Base-by-base conservation (phyloP, 2,888 invertebrate genomes). In the Antheraea yamamai region DNA sequence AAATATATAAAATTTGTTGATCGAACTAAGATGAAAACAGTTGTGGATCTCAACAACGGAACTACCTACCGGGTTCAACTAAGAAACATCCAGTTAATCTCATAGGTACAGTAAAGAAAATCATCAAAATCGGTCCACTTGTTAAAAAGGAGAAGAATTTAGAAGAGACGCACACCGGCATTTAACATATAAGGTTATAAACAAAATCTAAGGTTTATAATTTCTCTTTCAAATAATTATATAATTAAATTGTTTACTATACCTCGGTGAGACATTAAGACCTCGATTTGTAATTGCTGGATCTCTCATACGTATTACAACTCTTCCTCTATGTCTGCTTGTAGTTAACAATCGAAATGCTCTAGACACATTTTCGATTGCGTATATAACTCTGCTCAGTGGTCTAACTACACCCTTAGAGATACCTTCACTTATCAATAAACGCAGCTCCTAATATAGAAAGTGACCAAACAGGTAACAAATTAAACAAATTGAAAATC, bases 381-480 rank as follows among this genome's bases (percentile, higher is more conserved):
- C 85, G 84, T 97, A 98, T 8, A 96, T 92, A 0, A 96, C 96
- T 30, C 96, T 92, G 7, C 91, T 92, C 0, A 98, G 91, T 0
- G 98, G 98, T 82, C 95, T 95, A 0, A 98, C 96, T 4, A 95
- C 95, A 3, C 97, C 97, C 26, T 85, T 91, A 51, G 93, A 88
- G 61, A 98, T 95, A 8, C 97, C 97, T 68, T 96, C 91, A 2
- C 91, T 83, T 2, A 98, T 82, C 71, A 96, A 86, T 0, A 88
- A 79, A 47, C 95, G 93, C 0, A 97, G 89, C 58, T 85, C 81
- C 90, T 80, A 88, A 20, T 20, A 20, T 55, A 20, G 18, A 55
- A 55, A 18, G 18, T 55, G 12, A 52, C 14, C 8, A 16, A 52
- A 52, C 14, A 52, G 51, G 52, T 16, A 12, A 16, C 52, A 52